A percentile compares a stretch with the other conserved stretches of the same genome.
These are phyloP conservation scores for Drosophila aldrichi DNA, from an alignment of 2,888 invertebrate species.

Conservation along the genomic window DNA sequence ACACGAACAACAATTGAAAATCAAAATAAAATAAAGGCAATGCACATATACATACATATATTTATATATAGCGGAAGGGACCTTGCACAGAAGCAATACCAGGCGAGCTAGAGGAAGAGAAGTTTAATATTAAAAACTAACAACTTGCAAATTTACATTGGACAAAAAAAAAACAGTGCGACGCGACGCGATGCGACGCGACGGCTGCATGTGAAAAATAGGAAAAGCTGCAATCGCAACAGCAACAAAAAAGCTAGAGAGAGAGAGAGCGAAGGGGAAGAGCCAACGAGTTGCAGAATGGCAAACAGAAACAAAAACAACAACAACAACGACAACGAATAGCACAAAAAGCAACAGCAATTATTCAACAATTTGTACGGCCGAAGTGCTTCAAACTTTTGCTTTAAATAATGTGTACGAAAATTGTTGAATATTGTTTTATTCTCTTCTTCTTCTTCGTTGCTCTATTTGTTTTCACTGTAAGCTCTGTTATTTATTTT, in stretches of 20 bases:
- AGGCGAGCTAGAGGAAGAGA: not conserved
- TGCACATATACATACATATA: not conserved
- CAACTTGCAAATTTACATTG: slow-evolving; percentile 43
- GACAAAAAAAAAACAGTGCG: slow-evolving; percentile 32
- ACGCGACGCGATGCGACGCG: slow-evolving; percentile 30
- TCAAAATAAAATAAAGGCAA: slow-evolving; percentile 39
- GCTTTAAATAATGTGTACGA: slow-evolving; percentile 45
- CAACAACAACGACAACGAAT: slow-evolving; percentile 29
- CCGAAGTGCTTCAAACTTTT: slow-evolving; percentile 70
- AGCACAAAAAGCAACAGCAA: slow-evolving; percentile 62
- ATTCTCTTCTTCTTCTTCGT: not conserved
- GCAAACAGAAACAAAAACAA: slow-evolving; percentile 23
- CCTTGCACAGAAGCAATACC: not conserved
- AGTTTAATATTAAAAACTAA: slow-evolving; percentile 27
- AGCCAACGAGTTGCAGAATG: not conserved
- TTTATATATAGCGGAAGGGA: not conserved
- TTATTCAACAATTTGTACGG: slow-evolving; percentile 76
- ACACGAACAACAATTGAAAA: slow-evolving; percentile 15
- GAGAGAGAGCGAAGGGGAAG: not conserved
- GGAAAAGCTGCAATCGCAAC: slow-evolving; percentile 44
- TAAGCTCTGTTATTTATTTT: slow-evolving; percentile 4
- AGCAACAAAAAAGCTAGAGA: slow-evolving; percentile 7
- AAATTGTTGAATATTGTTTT: slow-evolving; percentile 35
- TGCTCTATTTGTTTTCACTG: slow-evolving; percentile 20
- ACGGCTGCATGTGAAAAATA: slow-evolving; percentile 45